Evolutionary conservation across 1,140 invertebrate genomes (phyloP), one percentile per base, ranked within the genome.

Genomic region (Camponotus floridanus): DNA sequence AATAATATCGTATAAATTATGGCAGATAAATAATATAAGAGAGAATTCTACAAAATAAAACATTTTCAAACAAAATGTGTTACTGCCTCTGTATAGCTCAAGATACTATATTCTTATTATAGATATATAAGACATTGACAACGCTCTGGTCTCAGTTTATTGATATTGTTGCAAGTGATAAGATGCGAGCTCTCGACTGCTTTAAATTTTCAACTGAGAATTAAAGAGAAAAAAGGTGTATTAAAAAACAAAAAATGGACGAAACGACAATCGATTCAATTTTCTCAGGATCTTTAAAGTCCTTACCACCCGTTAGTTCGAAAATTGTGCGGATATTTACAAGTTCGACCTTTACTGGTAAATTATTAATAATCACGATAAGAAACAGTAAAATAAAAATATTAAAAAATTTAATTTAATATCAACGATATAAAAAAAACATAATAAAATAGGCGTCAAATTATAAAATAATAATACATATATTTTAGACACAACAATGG

Each of bases 281-380:
- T 88, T 99, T 99, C 94, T 96, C 97, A 8, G 99, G 99, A 18
- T 97, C 97, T 2, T 95, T 99, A 87, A 97, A 98, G 91, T 97
- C 97, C 55, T 95, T 99, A 85, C 99, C 99, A 2, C 97, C 98
- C 2, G 98, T 99, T 45, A 99, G 98, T 94, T 99, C 99, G 0
- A 99, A 99, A 96, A 99, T 99, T 92, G 99, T 99, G 21, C 96
- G 99, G 86, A 99, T 99, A 91, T 99, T 99, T 93, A 99, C 99
- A 18, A 99, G 98, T 93, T 99, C 99, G 0, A 99, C 99, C 0
- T 99, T 99, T 92, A 99, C 99, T 93, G 99, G 98, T 99, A 96
- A 96, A 91, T 71, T 57, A 61, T 62, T 55, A 73, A 15, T 13
- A 33, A 4, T 26, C 5, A 5, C 3, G 21, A 5, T 5, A 48